These are phyloP conservation scores for Pseudorhiza aurosa DNA, from an alignment of 30 jellyfish, hydroid and myxozoan genomes.

Conservation along the genomic window DNA sequence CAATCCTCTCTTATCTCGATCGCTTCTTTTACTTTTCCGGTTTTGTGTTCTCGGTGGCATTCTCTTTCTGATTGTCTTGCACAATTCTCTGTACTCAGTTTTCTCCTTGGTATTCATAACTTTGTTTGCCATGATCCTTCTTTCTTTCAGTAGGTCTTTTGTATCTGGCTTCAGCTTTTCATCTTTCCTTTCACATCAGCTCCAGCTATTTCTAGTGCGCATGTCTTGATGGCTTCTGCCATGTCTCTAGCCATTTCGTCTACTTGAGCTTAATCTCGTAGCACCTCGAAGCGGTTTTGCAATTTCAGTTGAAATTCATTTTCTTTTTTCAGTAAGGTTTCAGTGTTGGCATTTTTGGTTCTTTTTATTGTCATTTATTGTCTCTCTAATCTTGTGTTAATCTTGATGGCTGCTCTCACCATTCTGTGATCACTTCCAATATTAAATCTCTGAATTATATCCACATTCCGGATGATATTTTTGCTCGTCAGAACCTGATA, in stretches of 20 bases:
- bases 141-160: slow-evolving; percentile 11
- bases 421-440: slow-evolving; percentile 27
- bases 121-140: slow-evolving; percentile 11
- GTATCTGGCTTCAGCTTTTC: not conserved
- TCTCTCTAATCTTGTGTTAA: not conserved
- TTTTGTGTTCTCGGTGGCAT: not conserved
- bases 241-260: not conserved
- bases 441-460: not conserved
- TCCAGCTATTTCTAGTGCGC: slow-evolving; percentile 21
- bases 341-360: not conserved
- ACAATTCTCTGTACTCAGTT: not conserved
- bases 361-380: not conserved
- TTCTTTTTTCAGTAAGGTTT: not conserved
- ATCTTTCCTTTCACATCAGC: not conserved
- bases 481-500: not conserved
- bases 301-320: not conserved
- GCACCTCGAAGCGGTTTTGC: not conserved
- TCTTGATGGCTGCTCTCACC: not conserved
- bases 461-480: not conserved
- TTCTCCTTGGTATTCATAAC: not conserved
- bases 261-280: not conserved
- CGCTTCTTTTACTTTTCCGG: not conserved
- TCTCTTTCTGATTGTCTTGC: not conserved
- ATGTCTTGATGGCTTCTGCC: slow-evolving; percentile 16
- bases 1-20: not conserved